These are phyloP conservation scores for Temnothorax rugatulus DNA, from an alignment of 2,888 invertebrate genomes.

Conservation along the genomic window DNA sequence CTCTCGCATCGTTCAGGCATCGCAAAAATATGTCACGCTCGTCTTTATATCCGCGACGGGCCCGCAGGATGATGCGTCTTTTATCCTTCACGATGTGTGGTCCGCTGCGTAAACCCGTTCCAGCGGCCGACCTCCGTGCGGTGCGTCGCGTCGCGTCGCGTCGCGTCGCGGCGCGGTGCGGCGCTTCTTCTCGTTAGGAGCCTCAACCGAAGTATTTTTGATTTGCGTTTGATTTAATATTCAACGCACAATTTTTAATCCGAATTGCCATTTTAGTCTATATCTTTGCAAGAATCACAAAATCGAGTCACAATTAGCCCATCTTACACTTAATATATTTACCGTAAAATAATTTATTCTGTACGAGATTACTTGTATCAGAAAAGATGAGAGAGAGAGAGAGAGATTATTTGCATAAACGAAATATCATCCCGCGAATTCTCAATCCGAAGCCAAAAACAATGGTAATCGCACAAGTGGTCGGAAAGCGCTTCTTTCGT, in stretches of 20 bases:
- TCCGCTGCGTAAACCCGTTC: constrained; percentile 69
- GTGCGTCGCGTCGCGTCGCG: not conserved
- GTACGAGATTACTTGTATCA: not conserved
- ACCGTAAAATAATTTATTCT: not conserved
- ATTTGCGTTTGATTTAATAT: not conserved
- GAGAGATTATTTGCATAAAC: not conserved
- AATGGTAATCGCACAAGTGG: constrained; percentile 61
- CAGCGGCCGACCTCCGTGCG: constrained; percentile 40
- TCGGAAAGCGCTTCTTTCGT: constrained; percentile 45
- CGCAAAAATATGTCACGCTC: constrained; percentile 84
- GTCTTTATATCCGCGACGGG: constrained; percentile 79
- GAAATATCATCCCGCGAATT: constrained; percentile 19
- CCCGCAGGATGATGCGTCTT: constrained; percentile 71
- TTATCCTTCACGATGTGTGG: constrained; percentile 78
- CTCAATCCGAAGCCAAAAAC: constrained; percentile 28
- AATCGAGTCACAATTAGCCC: not conserved
- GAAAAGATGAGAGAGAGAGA: not conserved
- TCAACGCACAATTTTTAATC: not conserved
- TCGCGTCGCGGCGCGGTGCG: not conserved
- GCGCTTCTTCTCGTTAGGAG: constrained; percentile 33
- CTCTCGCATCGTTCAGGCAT: constrained; percentile 62
- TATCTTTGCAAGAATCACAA: not conserved
- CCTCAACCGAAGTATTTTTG: constrained; percentile 21
- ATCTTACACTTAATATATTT: not conserved
- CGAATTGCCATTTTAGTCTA: not conserved